Evolutionary conservation across 2,113 vertebrate species (phyloP).

Genomic region (Hippopotamus amphibius): DNA sequence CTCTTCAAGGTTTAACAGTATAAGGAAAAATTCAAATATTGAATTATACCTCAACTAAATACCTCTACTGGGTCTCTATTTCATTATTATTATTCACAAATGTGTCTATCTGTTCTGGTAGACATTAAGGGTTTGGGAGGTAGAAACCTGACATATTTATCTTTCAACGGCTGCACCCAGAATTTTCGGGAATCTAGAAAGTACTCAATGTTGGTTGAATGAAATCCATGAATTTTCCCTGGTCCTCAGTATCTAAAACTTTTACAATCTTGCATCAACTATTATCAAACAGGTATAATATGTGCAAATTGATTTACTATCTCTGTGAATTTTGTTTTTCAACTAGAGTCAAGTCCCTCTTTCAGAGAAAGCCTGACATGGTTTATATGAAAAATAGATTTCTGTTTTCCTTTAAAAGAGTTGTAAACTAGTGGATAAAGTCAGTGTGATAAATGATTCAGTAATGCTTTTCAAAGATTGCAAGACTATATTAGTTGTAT

Average conservation of each 20-base stretch:
- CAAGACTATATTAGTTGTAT: not conserved
- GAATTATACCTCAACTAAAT: not conserved
- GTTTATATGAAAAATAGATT: not conserved
- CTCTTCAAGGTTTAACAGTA: not conserved
- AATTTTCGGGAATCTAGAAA: conserved; percentile 17
- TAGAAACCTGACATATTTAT: not conserved
- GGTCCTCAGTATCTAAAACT: not conserved
- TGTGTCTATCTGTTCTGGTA: not conserved
- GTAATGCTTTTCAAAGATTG: conserved; percentile 42
- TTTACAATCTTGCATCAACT: not conserved
- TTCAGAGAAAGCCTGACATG: not conserved
- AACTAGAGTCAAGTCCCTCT: not conserved
- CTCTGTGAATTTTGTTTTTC: conserved; percentile 51
- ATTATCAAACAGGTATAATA: not conserved
- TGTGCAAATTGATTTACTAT: not conserved
- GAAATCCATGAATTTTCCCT: not conserved
- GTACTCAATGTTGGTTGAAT: not conserved
- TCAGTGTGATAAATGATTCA: conserved; percentile 54
- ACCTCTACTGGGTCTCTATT: not conserved
- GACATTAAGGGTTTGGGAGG: not conserved
- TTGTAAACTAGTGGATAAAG: conserved; percentile 7
- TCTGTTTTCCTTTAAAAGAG: not conserved
- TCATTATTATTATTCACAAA: not conserved
- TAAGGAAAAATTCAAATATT: not conserved
- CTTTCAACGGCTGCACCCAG: not conserved